Base-by-base conservation (phyloP, 2,797 vertebrate genomes). In the Falco biarmicus region DNA sequence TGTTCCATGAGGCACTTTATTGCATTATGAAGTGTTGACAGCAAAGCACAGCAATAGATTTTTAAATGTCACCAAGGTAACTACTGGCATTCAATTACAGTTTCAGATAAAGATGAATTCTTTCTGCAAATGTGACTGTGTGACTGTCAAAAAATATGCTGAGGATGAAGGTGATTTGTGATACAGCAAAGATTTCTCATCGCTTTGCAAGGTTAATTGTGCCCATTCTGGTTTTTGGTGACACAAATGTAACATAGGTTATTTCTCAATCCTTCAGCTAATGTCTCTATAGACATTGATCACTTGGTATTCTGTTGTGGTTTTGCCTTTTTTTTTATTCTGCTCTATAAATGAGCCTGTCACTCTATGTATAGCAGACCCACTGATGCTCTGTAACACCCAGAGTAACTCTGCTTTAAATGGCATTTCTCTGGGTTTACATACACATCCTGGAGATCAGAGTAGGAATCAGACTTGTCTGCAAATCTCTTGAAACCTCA, bases 61-160 rank as follows among this genome's bases (percentile, higher is more conserved):
- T 95, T 96, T 87, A 84, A 97, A 97, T 96, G 96, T 98, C 97
- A 95, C 96, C 97, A 97, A 97, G 96, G 97, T 97, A 98, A 97
- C 98, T 97, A 45, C 86, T 93, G 88, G 92, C 94, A 96, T 95
- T 96, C 95, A 64, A 96, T 97, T 96, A 97, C 96, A 92, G 93
- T 90, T 98, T 92, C 96, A 96, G 97, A 96, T 97, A 95, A 96
- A 98, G 97, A 96, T 75, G 87, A 96, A 97, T 97, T 94, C 88
- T 96, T 90, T 79, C 91, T 97, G 96, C 94, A 95, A 96, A 95
- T 85, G 89, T 90, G 96, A 86, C 88, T 78, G 29, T 54, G 83
- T 95, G 96, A 95, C 87, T 96, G 87, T 64, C 66, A 56, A 69
- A 92, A 96, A 76, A 84, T 51, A 14, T 74, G 85, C 83, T 59